Evolutionary conservation across 1,140 invertebrate species (phyloP).

Genomic region (Psilanteris sp.): DNA sequence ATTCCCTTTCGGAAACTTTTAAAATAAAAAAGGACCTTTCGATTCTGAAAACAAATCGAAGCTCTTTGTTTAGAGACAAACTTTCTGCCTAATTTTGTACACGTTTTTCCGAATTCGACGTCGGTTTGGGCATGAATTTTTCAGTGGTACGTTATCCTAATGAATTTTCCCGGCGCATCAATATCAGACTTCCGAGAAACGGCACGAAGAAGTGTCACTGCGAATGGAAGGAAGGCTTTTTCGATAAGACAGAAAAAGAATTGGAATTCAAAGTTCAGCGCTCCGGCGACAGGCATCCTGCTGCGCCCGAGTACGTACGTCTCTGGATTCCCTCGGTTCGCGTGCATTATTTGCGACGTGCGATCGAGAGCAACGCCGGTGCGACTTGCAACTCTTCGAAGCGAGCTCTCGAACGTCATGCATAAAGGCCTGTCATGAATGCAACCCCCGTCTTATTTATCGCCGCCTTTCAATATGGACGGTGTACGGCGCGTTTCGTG

Average conservation of each 20-base stretch:
- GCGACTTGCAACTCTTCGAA: conserved; percentile 52
- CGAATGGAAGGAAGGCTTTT: conserved; percentile 18
- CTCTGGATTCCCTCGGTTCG: conserved; percentile 39
- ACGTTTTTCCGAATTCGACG: conserved; percentile 10
- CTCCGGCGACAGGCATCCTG: conserved; percentile 50
- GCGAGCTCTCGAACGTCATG: conserved; percentile 56
- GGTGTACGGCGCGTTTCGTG: conserved; percentile 55
- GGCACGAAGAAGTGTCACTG: conserved; percentile 17
- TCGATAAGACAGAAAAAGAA: conserved; percentile 56
- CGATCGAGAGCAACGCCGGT: conserved; percentile 58
- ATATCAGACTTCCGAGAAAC: conserved; percentile 11
- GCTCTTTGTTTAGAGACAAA: not conserved
- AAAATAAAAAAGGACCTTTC: too few species aligned
- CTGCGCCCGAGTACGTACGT: conserved; percentile 59
- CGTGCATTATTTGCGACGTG: conserved; percentile 63
- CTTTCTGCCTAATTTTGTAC: not conserved
- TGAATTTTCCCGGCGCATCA: conserved; percentile 23
- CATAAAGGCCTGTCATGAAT: conserved; percentile 64
- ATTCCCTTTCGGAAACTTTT: too few species aligned
- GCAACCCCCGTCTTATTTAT: conserved; percentile 58
- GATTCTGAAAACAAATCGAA: not conserved
- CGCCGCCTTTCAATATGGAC: conserved; percentile 51
- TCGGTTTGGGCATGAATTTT: conserved; percentile 17
- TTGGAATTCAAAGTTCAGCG: conserved; percentile 57
- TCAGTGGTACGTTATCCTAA: conserved; percentile 28